A percentile compares a stretch with the other conserved stretches of the same genome.
Conservation (phyloP, 2,113 vertebrate genomes). For the Columbina picui region DNA sequence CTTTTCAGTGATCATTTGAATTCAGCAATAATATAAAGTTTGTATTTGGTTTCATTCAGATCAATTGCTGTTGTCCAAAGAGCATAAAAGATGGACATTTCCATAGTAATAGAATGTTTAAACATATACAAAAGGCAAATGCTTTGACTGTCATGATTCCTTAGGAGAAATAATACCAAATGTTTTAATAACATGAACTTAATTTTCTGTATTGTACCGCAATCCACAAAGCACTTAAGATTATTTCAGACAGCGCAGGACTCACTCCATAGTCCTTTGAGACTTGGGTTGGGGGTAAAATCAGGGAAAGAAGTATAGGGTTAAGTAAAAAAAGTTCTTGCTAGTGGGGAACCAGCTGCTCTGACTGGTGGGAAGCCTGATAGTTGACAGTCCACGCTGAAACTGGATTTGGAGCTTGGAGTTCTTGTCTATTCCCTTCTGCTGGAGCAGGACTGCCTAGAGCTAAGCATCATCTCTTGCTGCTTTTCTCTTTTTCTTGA, state of each 20-base stretch:
- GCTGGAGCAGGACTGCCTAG: slow-evolving; percentile 5
- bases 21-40: background rate
- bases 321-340: background rate
- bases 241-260: background rate
- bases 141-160: background rate
- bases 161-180: background rate
- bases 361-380: background rate
- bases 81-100: background rate
- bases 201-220: background rate
- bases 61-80: background rate
- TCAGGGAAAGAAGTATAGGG: background rate
- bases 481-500: background rate
- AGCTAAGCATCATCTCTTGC: background rate
- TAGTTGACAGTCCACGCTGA: background rate
- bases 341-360: slow-evolving; percentile 5
- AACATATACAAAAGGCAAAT: background rate
- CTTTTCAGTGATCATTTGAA: background rate
- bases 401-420: background rate
- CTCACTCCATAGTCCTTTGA: background rate
- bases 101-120: background rate
- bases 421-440: background rate
- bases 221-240: background rate
- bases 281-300: background rate
- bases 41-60: background rate
- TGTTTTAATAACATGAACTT: background rate